Evolutionary conservation across 2,888 invertebrate species (phyloP).

Genomic region (Hymenopus coronatus): DNA sequence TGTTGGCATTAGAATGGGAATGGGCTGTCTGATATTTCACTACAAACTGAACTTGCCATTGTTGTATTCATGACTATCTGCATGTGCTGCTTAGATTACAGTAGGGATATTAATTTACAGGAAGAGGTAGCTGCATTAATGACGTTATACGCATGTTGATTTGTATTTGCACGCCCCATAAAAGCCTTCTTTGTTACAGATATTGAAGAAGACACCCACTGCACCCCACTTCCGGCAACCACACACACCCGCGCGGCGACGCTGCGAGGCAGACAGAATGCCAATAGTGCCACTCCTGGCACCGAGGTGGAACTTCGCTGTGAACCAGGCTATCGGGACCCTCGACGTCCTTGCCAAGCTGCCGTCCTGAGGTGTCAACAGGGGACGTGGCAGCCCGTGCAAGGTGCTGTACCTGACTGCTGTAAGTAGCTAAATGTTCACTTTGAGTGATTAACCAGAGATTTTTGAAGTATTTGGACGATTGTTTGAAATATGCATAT

Average conservation of each 20-base stretch:
- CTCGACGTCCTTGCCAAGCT: conserved; percentile 43
- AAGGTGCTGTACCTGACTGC: conserved; percentile 45
- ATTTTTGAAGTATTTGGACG: no score
- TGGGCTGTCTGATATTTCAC: no score
- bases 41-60: no score
- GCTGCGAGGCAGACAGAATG: conserved; percentile 34
- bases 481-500: no score
- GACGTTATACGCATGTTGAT: not conserved
- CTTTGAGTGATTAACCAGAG: no score
- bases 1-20: no score
- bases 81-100: no score
- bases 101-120: no score
- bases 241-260: conserved; percentile 23
- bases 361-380: conserved; percentile 43
- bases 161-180: not conserved
- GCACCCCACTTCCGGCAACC: conserved; percentile 8
- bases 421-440: conserved; percentile 40
- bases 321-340: conserved; percentile 43
- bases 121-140: no score
- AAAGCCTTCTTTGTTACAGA: not conserved
- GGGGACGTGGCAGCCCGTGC: conserved; percentile 47
- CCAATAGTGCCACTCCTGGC: conserved; percentile 36
- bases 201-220: conserved; percentile 2
- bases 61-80: no score
- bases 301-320: conserved; percentile 44